phyloP scores from a whole-genome alignment of 2,113 vertebrate species.

The Eubucco bourcierii region DNA sequence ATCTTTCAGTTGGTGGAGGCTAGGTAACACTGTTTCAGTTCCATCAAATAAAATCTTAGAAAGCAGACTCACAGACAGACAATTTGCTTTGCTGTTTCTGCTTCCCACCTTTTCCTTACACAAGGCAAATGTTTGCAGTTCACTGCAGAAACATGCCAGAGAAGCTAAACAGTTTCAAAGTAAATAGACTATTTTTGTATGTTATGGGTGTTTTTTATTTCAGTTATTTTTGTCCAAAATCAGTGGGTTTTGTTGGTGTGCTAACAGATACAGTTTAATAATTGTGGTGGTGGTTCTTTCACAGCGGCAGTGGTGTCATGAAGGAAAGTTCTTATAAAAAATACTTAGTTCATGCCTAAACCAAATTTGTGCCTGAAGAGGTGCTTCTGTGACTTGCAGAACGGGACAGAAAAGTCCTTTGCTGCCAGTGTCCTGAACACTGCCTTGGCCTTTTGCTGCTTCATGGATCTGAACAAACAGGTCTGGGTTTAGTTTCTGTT shows the following conservation, averaged over 20 bases:
- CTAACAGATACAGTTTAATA: background rate
- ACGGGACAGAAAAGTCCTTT: background rate
- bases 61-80: background rate
- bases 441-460: background rate
- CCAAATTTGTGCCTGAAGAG: background rate
- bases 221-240: background rate
- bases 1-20: background rate
- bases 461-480: background rate
- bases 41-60: background rate
- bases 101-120: background rate
- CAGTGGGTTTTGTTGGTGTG: background rate
- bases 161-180: background rate
- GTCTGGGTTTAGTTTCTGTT: background rate
- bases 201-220: background rate
- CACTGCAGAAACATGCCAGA: background rate
- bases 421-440: background rate
- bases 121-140: background rate
- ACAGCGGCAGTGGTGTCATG: background rate
- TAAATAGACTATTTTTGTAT: slow-evolving; percentile 45
- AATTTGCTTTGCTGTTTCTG: slow-evolving; percentile 4
- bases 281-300: background rate
- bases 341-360: background rate
- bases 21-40: background rate
- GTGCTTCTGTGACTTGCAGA: background rate
- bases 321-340: background rate